Percentiles rank a stretch among this genome's conserved stretches.
Conservation (phyloP, 2,797 vertebrate genomes). For the Coccyzus lansbergi region DNA sequence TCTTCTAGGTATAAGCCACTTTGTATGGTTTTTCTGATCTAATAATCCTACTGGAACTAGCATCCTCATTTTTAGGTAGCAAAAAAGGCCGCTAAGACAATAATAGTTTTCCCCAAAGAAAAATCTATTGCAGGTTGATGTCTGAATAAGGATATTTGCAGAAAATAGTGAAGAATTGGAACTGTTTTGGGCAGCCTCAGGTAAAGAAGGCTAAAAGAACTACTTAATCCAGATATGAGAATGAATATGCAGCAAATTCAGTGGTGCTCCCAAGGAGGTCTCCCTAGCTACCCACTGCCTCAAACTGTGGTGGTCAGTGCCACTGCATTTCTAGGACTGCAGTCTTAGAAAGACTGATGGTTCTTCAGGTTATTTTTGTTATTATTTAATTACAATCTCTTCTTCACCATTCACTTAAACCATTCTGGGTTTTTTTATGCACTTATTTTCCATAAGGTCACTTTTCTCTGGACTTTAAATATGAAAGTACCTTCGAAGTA, state of each 20-base stretch:
- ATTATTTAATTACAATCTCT: neutral
- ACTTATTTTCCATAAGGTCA: neutral
- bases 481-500: neutral
- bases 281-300: rapidly evolving
- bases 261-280: rapidly evolving
- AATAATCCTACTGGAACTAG: neutral
- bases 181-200: neutral
- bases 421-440: neutral
- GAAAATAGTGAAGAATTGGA: neutral
- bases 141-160: neutral
- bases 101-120: neutral
- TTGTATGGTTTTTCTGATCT: neutral
- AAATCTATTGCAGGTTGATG: neutral
- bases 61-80: neutral
- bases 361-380: neutral
- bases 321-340: neutral
- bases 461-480: neutral
- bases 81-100: neutral
- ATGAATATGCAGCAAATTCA: neutral
- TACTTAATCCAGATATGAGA: neutral
- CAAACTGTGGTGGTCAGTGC: neutral
- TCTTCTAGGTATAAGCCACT: neutral
- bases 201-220: neutral
- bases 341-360: neutral
- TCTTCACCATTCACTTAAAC: neutral